Conservation (phyloP, 2,113 vertebrate genomes). For the Zapornia atra region DNA sequence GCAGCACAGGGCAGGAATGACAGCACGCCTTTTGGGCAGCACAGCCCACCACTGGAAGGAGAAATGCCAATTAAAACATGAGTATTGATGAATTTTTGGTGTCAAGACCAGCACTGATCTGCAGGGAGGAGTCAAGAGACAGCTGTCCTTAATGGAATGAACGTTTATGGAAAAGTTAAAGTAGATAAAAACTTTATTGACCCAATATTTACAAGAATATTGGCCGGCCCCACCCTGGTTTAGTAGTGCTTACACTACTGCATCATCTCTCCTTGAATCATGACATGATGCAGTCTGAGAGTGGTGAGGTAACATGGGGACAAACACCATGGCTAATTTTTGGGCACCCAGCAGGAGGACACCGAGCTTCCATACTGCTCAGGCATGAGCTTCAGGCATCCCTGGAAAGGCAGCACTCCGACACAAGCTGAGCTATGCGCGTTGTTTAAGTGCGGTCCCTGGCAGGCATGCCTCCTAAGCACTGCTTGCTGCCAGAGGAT, state of each 20-base stretch:
- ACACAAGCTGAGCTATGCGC: background rate
- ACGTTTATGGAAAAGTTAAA: conserved; percentile 19
- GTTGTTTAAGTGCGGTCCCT: background rate
- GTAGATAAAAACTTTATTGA: conserved; percentile 9
- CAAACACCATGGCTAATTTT: background rate
- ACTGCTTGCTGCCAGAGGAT: background rate
- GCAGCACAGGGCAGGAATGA: background rate
- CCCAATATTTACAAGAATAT: conserved; percentile 24
- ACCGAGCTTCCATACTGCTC: background rate
- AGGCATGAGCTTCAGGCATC: background rate
- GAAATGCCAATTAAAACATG: conserved; percentile 16
- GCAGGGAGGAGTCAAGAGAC: background rate
- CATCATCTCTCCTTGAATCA: background rate
- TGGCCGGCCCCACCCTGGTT: background rate
- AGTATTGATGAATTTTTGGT: background rate
- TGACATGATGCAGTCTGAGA: background rate
- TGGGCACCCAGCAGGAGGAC: background rate
- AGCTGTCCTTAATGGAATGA: conserved; percentile 5
- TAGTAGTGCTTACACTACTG: background rate
- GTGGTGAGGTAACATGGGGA: background rate
- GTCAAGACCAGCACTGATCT: conserved; percentile 17
- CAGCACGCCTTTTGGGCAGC: background rate
- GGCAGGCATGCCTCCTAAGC: fast-evolving
- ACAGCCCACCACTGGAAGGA: background rate
- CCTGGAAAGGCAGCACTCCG: background rate